phyloP scores from a whole-genome alignment of 2,797 vertebrate genomes.

The Alosa sapidissima region DNA sequence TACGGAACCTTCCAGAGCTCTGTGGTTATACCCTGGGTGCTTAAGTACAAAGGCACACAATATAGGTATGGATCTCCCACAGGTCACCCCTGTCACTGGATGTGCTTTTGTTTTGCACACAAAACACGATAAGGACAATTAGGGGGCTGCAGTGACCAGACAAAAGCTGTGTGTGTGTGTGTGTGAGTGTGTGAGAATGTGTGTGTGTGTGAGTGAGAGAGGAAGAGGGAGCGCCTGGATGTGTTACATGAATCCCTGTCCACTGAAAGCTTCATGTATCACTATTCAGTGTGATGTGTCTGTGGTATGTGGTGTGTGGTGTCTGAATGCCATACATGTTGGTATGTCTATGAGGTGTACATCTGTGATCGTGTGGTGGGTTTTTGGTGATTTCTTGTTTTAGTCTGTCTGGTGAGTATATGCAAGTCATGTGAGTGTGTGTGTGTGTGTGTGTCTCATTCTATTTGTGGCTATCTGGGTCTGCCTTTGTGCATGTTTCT shows the following conservation, averaged over 20 bases:
- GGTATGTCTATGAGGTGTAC: not conserved
- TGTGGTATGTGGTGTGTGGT: not conserved
- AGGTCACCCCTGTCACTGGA: not conserved
- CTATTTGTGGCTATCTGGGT: no score
- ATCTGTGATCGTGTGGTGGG: not conserved
- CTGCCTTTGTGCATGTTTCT: no score
- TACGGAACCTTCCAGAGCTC: not conserved
- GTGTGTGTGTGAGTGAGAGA: not conserved
- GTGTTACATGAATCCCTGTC: not conserved
- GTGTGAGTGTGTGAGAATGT: slow-evolving; percentile 21
- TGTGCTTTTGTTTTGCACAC: slow-evolving; percentile 13
- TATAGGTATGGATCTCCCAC: not conserved
- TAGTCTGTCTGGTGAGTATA: not conserved
- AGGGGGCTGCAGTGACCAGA: not conserved
- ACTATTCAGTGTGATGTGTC: not conserved
- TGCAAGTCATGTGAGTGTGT: not conserved
- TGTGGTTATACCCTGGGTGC: not conserved
- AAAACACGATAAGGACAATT: not conserved
- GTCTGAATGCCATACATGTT: not conserved
- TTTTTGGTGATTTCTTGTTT: not conserved
- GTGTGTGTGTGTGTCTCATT: not conserved
- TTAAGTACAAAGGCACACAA: slow-evolving; percentile 1
- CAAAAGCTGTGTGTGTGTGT: slow-evolving; percentile 10
- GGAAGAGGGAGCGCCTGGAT: no score
- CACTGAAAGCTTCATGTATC: slow-evolving; percentile 7